Evolutionary conservation across 2,888 invertebrate genomes (phyloP).

Genomic region (Melanostoma scalare): DNA sequence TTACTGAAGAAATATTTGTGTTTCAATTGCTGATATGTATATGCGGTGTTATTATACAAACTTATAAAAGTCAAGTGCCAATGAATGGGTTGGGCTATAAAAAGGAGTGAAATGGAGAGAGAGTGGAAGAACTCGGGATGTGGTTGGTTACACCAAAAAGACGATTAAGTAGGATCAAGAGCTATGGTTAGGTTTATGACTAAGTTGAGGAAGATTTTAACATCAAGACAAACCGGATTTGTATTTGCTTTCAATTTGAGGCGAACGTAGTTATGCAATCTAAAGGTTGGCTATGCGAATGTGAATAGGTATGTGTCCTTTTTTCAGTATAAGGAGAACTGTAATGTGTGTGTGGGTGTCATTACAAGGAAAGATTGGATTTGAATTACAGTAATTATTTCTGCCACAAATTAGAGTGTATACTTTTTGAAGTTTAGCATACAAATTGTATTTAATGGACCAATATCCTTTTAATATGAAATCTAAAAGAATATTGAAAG

Average conservation of each 20-base stretch:
- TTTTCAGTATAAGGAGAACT: neutral
- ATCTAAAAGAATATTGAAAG: too few species aligned
- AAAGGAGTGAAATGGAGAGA: neutral
- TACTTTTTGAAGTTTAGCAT: too few species aligned
- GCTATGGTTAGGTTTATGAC: conserved; percentile 57
- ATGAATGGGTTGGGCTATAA: conserved; percentile 43
- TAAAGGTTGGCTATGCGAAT: conserved; percentile 7
- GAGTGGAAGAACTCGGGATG: conserved; percentile 13
- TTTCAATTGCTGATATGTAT: neutral
- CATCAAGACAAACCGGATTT: conserved; percentile 46
- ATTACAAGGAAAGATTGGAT: too few species aligned
- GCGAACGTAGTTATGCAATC: neutral
- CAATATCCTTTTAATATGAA: too few species aligned
- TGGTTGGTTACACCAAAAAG: conserved; percentile 26
- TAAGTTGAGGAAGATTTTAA: conserved; percentile 33
- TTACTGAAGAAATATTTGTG: conserved; percentile 34
- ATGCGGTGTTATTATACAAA: conserved; percentile 28
- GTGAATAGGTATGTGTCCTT: neutral
- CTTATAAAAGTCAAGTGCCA: conserved; percentile 43
- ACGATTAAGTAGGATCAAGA: conserved; percentile 63
- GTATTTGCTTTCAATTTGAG: conserved; percentile 45
- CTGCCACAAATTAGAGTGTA: too few species aligned
- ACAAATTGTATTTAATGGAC: too few species aligned
- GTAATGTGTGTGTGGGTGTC: too few species aligned
- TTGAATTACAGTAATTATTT: too few species aligned